Evolutionary conservation across 2,113 vertebrate genomes (phyloP), one percentile per base, ranked within the genome.

Genomic region (Psittacula cyanocephala): DNA sequence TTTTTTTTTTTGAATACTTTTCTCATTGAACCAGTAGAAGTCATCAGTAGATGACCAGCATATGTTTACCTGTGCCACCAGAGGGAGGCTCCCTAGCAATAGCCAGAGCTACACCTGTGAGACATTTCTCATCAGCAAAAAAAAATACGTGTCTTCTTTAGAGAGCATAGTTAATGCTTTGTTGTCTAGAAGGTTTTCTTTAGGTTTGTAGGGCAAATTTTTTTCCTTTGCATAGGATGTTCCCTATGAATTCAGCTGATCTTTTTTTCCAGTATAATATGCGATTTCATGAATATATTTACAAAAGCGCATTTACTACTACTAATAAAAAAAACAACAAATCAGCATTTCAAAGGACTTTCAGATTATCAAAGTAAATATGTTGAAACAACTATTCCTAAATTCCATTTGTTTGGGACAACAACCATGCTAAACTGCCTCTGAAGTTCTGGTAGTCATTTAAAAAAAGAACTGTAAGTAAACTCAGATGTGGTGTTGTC

Each of bases 401-500:
- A 75, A 80, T 87, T 89, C 24, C 31, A 5, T 79, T 81, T 82
- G 9, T 82, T 91, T 89, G 52, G 52, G n/a, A 44, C 13, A 78
- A 27, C 47, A 79, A n/a, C 20, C 1, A 0, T 78, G 55, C 41
- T 86, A 52, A 94, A 31, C 17, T 64, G 33, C 14, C 11, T 37
- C 35, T 92, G 31, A 88, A 79, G 46, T 88, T 94, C 50, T 86
- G 46, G 75, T 80, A 55, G 65, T 80, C 13, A 53, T 72, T 89
- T 52, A 10, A 14, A 11, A 13, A 9, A 39, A 76, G 33, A 57
- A 49, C 71, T 17, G 1, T 37, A 69, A 86, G 23, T 88, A 39
- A 93, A 63, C 88, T 93, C 92, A 90, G 60, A 88, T 94, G 88
- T 81, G n/a, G 60, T 67, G 31, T 69, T 95, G 80, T 90, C 35